A percentile compares a stretch with the other conserved stretches of the same genome.
Evolutionary conservation across 2,113 vertebrate genomes (phyloP).

Genomic region (Neoarius graeffei): DNA sequence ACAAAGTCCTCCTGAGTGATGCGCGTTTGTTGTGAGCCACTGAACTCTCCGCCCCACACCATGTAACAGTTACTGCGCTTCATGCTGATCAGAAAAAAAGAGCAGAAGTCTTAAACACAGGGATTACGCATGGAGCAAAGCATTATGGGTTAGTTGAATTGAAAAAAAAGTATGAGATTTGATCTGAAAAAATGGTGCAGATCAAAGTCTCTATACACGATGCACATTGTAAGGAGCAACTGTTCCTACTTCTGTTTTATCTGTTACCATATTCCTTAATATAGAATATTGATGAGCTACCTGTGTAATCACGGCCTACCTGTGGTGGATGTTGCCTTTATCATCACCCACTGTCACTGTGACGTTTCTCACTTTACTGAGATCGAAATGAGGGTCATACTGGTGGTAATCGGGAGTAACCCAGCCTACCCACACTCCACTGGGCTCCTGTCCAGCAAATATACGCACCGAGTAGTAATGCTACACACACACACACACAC

Average conservation of each 20-base stretch:
- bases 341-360: constrained; percentile 90
- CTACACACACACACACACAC: constrained; percentile 61
- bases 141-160: not conserved
- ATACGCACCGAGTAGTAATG: constrained; percentile 90
- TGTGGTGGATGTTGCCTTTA: constrained; percentile 89
- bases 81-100: constrained; percentile 71
- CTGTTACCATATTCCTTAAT: not conserved
- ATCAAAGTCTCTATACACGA: not conserved
- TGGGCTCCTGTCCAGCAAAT: constrained; percentile 87
- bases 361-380: constrained; percentile 85
- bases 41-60: constrained; percentile 92
- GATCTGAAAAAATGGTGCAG: no score
- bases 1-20: constrained; percentile 87
- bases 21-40: constrained; percentile 84
- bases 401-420: constrained; percentile 92
- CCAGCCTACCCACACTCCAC: constrained; percentile 89
- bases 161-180: not conserved
- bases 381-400: constrained; percentile 84
- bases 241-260: not conserved
- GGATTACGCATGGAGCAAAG: not conserved
- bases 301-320: constrained; percentile 65
- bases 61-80: constrained; percentile 95
- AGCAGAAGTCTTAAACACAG: not conserved
- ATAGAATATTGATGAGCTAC: not conserved
- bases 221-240: not conserved